phyloP scores from a whole-genome alignment of 2,888 invertebrate genomes.

The Drosophila vallismaia region DNA sequence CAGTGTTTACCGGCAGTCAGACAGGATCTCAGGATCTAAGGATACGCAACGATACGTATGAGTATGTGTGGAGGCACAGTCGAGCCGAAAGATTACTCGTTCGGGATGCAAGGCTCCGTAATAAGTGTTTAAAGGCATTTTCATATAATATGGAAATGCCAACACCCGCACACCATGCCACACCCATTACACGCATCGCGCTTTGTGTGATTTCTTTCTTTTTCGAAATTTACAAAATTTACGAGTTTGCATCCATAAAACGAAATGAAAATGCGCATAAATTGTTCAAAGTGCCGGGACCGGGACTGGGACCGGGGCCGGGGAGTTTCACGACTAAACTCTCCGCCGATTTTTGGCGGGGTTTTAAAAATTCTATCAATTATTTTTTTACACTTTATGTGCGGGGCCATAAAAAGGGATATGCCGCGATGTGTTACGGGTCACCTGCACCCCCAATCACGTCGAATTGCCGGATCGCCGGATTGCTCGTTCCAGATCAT shows the following conservation, averaged over 20 bases:
- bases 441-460: constrained; percentile 28
- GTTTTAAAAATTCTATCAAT: constrained; percentile 79
- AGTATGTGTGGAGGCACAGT: constrained; percentile 27
- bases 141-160: constrained; percentile 75
- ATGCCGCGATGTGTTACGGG: constrained; percentile 23
- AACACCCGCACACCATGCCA: constrained; percentile 34
- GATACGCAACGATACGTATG: background rate
- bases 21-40: constrained; percentile 14
- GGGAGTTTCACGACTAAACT: constrained; percentile 36
- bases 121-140: constrained; percentile 78
- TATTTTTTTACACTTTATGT: constrained; percentile 68
- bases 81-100: constrained; percentile 67
- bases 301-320: constrained; percentile 10
- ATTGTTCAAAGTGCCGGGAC: constrained; percentile 51
- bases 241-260: constrained; percentile 72
- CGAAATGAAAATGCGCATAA: constrained; percentile 73
- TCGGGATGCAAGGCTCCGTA: constrained; percentile 67
- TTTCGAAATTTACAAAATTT: constrained; percentile 78
- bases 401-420: constrained; percentile 53
- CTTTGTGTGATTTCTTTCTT: constrained; percentile 70
- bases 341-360: constrained; percentile 44
- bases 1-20: constrained; percentile 64
- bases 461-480: constrained; percentile 14
- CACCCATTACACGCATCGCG: constrained; percentile 30
- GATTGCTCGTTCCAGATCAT: constrained; percentile 25